phyloP scores from a whole-genome alignment of 2,113 vertebrate genomes.

The Ardeotis arabs region DNA sequence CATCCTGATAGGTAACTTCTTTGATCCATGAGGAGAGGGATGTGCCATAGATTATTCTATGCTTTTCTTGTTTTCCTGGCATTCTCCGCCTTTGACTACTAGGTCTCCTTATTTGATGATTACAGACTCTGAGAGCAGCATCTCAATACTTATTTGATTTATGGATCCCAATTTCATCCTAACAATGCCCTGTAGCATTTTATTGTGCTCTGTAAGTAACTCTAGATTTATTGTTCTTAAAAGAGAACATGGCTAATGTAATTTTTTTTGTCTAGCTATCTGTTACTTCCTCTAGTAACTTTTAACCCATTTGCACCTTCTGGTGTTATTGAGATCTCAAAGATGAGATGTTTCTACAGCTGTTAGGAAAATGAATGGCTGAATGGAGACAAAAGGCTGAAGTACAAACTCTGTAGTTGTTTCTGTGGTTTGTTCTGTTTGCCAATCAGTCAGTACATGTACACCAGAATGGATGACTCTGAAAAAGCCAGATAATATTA shows the following conservation, averaged over 20 bases:
- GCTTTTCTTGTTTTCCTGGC: background rate
- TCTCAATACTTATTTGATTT: background rate
- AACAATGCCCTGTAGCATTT: background rate
- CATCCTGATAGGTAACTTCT: background rate
- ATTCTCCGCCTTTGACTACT: background rate
- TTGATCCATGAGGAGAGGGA: background rate
- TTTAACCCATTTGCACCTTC: background rate
- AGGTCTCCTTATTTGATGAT: background rate
- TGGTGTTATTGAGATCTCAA: background rate
- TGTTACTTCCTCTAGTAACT: slow-evolving; percentile 8
- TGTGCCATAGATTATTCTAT: background rate
- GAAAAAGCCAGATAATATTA: background rate
- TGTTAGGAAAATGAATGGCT: background rate
- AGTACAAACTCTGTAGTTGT: background rate
- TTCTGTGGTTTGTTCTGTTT: background rate
- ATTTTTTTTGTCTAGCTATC: background rate
- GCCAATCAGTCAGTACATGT: background rate
- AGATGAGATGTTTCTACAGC: background rate
- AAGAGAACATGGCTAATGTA: background rate
- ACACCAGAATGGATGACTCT: background rate
- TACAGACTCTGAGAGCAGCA: background rate
- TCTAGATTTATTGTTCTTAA: slow-evolving; percentile 2
- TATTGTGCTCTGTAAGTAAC: slow-evolving; percentile 10
- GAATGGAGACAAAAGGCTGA: background rate
- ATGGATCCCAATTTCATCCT: background rate